A percentile compares a stretch with the other conserved stretches of the same genome.
Conservation (phyloP, 2,888 invertebrate genomes). For the Kryphioiulus occultus region DNA sequence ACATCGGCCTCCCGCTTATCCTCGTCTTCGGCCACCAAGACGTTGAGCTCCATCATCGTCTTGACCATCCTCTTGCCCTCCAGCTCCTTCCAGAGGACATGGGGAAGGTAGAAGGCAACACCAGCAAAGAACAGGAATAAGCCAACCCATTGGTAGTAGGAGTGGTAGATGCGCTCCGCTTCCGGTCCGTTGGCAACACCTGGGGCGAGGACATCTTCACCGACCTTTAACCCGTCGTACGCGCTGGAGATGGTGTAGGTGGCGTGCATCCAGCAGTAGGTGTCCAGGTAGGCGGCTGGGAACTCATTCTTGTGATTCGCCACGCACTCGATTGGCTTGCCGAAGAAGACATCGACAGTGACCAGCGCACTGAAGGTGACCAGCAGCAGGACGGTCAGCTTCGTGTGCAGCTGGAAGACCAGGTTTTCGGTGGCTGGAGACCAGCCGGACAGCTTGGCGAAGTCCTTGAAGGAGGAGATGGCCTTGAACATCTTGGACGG, state of each 20-base stretch:
- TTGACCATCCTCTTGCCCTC: conserved; percentile 56
- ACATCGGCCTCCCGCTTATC: conserved; percentile 54
- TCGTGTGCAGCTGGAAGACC: conserved; percentile 50
- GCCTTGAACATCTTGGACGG: background rate
- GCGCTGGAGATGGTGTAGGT: conserved; percentile 82
- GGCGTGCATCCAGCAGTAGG: conserved; percentile 89
- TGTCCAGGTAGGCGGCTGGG: conserved; percentile 88
- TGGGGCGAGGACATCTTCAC: conserved; percentile 51
- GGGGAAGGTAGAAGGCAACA: conserved; percentile 56
- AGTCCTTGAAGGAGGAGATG: background rate
- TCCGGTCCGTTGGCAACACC: conserved; percentile 57
- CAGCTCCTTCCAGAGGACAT: conserved; percentile 57
- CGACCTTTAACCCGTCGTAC: conserved; percentile 47
- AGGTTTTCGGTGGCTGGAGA: conserved; percentile 55
- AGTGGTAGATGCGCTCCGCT: conserved; percentile 59
- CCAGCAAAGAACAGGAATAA: conserved; percentile 53
- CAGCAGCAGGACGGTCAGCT: conserved; percentile 52
- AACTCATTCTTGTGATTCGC: conserved; percentile 1
- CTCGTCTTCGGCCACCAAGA: conserved; percentile 54
- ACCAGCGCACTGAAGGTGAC: conserved; percentile 55
- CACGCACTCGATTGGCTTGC: conserved; percentile 57
- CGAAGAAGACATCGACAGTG: conserved; percentile 57
- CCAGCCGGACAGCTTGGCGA: conserved; percentile 55
- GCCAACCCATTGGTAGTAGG: conserved; percentile 55
- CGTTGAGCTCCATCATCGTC: conserved; percentile 55